These are phyloP conservation scores for Heliconius melpomene DNA, from an alignment of 1,140 invertebrate genomes.

Conservation along the genomic window DNA sequence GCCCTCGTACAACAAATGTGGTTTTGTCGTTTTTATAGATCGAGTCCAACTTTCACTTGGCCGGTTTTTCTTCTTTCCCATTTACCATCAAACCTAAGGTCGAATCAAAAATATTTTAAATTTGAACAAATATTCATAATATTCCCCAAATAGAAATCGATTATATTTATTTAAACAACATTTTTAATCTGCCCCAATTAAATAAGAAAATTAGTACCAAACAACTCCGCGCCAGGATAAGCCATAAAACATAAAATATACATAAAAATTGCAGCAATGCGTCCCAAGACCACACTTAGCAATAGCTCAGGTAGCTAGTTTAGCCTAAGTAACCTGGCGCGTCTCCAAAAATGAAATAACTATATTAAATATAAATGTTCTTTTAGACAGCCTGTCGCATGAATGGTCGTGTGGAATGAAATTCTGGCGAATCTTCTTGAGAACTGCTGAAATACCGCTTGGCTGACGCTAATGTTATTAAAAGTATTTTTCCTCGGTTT, in stretches of 20 bases:
- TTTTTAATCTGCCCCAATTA: too few relatives aligned
- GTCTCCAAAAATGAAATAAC: constrained; percentile 65
- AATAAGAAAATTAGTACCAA: too few relatives aligned
- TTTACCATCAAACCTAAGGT: too few relatives aligned
- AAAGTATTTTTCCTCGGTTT: constrained; percentile 14
- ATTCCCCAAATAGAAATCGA: too few relatives aligned
- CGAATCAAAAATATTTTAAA: too few relatives aligned
- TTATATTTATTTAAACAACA: too few relatives aligned
- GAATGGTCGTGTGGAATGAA: constrained; percentile 24
- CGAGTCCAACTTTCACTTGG: too few relatives aligned
- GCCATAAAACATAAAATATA: constrained; percentile 11
- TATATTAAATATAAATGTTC: constrained; percentile 60
- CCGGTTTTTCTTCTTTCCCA: too few relatives aligned
- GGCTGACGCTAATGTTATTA: constrained; percentile 12
- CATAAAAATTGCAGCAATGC: constrained; percentile 26
- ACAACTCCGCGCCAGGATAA: background rate
- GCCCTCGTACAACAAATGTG: too few relatives aligned
- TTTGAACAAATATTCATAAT: too few relatives aligned
- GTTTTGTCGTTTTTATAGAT: too few relatives aligned
- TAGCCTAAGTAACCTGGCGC: constrained; percentile 58
- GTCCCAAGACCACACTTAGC: constrained; percentile 25
- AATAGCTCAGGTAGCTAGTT: constrained; percentile 55
- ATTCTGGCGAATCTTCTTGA: constrained; percentile 24
- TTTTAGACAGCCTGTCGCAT: constrained; percentile 32
- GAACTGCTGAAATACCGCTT: constrained; percentile 6